These are phyloP conservation scores for Orussus abietinus DNA, from an alignment of 1,140 invertebrate species.

Conservation along the genomic window DNA sequence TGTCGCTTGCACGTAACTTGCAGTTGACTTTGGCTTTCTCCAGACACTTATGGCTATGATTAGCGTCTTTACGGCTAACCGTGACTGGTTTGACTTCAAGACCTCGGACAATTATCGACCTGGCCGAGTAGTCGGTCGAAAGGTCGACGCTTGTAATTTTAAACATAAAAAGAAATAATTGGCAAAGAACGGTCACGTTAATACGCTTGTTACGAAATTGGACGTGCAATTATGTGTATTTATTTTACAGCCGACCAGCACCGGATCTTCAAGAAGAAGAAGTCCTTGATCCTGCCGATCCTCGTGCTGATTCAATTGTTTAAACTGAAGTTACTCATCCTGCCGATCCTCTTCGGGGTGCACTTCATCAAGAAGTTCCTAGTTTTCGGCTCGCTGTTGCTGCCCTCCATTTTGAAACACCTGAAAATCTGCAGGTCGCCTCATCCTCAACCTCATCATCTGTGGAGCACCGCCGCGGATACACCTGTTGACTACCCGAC, in stretches of 20 bases:
- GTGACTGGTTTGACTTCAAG: too few relatives aligned
- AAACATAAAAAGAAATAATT: too few relatives aligned
- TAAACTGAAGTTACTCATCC: slow-evolving; percentile 61
- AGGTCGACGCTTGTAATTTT: slow-evolving; percentile 1
- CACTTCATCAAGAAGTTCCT: slow-evolving; percentile 69
- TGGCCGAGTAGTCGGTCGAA: not conserved
- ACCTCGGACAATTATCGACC: slow-evolving; percentile 5
- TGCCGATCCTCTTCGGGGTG: slow-evolving; percentile 61
- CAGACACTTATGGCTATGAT: too few relatives aligned
- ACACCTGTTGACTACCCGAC: slow-evolving; percentile 43
- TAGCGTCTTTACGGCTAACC: too few relatives aligned
- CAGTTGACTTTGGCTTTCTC: too few relatives aligned
- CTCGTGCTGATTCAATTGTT: slow-evolving; percentile 60
- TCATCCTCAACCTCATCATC: slow-evolving; percentile 27
- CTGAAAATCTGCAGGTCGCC: slow-evolving; percentile 62
- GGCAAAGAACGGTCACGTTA: too few relatives aligned
- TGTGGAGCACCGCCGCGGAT: slow-evolving; percentile 41
- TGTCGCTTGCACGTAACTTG: too few relatives aligned
- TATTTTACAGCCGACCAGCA: slow-evolving; percentile 26
- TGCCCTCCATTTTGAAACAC: slow-evolving; percentile 60
- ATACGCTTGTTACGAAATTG: too few relatives aligned
- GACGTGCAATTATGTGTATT: slow-evolving; percentile 10
- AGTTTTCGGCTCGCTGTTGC: slow-evolving; percentile 58
- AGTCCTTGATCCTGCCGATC: slow-evolving; percentile 60
- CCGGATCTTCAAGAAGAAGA: slow-evolving; percentile 57